Conservation (phyloP, 2,797 vertebrate genomes). For the Onychomys torridus region DNA sequence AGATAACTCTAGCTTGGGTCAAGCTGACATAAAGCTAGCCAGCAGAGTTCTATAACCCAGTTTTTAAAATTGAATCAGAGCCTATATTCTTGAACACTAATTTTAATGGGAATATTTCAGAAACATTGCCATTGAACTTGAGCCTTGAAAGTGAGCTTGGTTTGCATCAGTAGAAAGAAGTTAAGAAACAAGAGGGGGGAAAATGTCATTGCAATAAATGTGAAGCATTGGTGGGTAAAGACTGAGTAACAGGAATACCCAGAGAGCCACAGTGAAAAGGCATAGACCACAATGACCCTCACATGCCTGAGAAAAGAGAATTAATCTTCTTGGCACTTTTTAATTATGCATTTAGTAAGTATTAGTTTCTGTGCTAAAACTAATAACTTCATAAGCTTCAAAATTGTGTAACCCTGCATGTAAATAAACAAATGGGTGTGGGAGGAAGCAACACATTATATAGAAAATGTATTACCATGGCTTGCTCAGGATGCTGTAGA, state of each 20-base stretch:
- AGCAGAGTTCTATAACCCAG: background rate
- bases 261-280: background rate
- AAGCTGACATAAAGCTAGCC: background rate
- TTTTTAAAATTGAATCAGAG: background rate
- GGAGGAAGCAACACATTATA: background rate
- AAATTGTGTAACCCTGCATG: background rate
- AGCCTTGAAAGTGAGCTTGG: background rate
- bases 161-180: background rate
- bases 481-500: background rate
- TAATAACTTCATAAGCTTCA: constrained; percentile 25
- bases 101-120: background rate
- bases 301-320: constrained; percentile 26
- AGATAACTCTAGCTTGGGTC: background rate
- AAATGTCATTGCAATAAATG: background rate
- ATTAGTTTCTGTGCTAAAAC: constrained; percentile 45
- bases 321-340: background rate
- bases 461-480: constrained; percentile 17
- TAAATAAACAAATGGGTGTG: background rate
- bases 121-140: background rate
- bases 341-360: constrained; percentile 40
- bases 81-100: background rate
- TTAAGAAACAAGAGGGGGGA: background rate
- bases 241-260: background rate
- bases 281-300: background rate
- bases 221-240: background rate